Evolutionary conservation across 2,797 vertebrate genomes (phyloP).

Genomic region (Malurus splendens): DNA sequence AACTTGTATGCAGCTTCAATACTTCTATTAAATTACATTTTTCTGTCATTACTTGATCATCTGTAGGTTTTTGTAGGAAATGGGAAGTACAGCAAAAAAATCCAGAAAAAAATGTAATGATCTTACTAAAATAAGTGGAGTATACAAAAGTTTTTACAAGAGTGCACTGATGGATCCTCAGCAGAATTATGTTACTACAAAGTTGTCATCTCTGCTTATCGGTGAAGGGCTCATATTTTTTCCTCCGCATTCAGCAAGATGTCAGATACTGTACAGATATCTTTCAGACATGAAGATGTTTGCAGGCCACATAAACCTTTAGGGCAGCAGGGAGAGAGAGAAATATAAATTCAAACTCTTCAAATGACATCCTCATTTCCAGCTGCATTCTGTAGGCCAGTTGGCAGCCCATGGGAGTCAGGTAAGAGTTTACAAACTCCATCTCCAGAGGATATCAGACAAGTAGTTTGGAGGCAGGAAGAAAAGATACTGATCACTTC

Average conservation of each 20-base stretch:
- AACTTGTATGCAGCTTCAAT: background rate
- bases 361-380: background rate
- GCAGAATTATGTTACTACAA: background rate
- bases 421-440: background rate
- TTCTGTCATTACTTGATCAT: background rate
- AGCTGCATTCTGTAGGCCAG: background rate
- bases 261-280: background rate
- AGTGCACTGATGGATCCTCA: background rate
- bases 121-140: background rate
- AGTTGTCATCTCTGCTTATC: background rate
- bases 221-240: background rate
- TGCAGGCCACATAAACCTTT: background rate
- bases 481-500: background rate
- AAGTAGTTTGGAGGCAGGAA: background rate
- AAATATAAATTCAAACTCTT: background rate
- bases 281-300: background rate
- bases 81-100: background rate
- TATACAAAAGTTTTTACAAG: background rate
- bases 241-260: background rate
- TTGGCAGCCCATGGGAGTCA: background rate
- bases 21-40: background rate
- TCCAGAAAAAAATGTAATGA: background rate
- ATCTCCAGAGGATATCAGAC: background rate
- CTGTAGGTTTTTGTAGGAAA: background rate
- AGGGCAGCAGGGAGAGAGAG: background rate